A percentile compares a stretch with the other conserved stretches of the same genome.
These are phyloP conservation scores for Tetrao urogallus DNA, from an alignment of 2,113 vertebrate genomes.

Conservation along the genomic window DNA sequence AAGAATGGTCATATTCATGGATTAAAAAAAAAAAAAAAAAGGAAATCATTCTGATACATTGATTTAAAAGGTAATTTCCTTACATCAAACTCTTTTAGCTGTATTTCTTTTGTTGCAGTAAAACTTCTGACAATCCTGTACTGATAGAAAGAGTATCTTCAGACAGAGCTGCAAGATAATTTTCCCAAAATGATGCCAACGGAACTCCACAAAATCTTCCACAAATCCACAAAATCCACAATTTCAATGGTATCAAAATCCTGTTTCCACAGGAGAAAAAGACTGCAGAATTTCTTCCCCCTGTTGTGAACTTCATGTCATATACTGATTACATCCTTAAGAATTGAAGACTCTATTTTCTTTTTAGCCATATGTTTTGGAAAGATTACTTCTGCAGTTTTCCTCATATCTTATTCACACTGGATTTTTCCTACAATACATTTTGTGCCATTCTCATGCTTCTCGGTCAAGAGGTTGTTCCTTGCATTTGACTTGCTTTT, in stretches of 20 bases:
- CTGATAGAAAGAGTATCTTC: neutral
- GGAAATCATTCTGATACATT: neutral
- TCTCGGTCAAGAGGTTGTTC: neutral
- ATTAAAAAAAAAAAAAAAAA: neutral
- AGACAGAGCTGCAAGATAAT: neutral
- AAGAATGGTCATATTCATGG: neutral
- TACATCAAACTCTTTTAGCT: neutral
- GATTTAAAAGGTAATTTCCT: conserved; percentile 3
- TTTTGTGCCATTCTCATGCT: neutral
- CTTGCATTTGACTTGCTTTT: neutral
- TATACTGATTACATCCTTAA: neutral
- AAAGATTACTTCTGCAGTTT: neutral
- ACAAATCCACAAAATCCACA: neutral
- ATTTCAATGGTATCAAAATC: neutral
- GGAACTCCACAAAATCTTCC: neutral
- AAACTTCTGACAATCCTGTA: neutral
- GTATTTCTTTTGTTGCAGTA: neutral
- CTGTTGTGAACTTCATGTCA: neutral
- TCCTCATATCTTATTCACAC: neutral
- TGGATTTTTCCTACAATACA: neutral
- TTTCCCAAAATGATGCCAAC: neutral
- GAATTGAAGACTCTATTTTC: neutral
- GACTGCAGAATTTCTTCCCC: neutral
- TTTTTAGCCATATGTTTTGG: neutral
- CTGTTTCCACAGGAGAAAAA: neutral